Percentiles rank a stretch among this genome's conserved stretches.
Conservation (phyloP, 2,797 vertebrate species). For the Premnoplex brunnescens region DNA sequence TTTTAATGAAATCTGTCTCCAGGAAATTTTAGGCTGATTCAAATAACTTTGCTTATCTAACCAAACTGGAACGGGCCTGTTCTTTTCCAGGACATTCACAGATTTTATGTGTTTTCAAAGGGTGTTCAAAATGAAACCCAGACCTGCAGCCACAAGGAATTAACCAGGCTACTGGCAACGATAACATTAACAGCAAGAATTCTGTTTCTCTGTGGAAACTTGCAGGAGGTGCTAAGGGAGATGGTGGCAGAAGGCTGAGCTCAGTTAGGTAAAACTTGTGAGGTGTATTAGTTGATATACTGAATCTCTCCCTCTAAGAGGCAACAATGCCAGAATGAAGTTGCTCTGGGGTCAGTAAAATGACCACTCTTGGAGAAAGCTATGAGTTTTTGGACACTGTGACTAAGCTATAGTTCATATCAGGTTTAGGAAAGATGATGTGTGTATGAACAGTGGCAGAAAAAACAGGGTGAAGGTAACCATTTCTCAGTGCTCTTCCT, state of each 20-base stretch:
- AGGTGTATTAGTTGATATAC: not conserved
- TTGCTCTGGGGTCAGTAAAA: not conserved
- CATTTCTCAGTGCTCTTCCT: not conserved
- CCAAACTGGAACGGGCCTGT: not conserved
- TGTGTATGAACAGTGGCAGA: not conserved
- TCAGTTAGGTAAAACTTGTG: not conserved
- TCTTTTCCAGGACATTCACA: not conserved
- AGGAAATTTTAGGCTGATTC: not conserved
- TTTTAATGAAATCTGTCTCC: not conserved
- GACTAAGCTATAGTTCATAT: not conserved
- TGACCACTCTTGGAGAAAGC: not conserved
- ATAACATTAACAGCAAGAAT: not conserved
- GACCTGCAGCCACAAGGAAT: not conserved
- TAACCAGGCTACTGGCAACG: not conserved
- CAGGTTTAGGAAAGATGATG: not conserved
- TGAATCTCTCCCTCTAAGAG: not conserved
- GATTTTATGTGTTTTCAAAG: not conserved
- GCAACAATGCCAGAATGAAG: not conserved
- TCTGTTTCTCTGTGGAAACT: not conserved
- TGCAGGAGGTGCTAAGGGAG: not conserved
- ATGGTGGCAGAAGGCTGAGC: not conserved
- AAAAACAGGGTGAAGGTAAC: not conserved
- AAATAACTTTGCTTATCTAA: not conserved
- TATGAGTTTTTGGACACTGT: not conserved
- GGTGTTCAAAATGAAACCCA: not conserved